phyloP scores from a whole-genome alignment of 2,113 vertebrate genomes.

The Bettongia penicillata region DNA sequence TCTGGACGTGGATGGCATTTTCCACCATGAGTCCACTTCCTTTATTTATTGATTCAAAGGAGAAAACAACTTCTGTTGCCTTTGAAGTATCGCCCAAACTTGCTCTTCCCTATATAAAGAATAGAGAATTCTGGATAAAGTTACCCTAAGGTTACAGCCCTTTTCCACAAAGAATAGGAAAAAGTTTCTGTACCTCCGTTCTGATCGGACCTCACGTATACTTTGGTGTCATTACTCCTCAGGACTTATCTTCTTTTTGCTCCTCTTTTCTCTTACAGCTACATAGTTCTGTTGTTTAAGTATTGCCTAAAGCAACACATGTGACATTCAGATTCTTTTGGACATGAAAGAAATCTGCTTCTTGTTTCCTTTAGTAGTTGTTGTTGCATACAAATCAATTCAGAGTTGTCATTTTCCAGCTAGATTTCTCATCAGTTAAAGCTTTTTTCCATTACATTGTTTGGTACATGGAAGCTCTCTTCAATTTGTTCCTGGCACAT shows the following conservation, averaged over 20 bases:
- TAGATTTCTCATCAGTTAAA: constrained; percentile 40
- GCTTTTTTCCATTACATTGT: constrained; percentile 9
- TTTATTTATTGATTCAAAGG: neutral
- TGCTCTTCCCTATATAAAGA: neutral
- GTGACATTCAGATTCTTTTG: constrained; percentile 1
- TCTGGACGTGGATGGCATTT: no score
- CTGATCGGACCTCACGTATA: neutral
- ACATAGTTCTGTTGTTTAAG: constrained; percentile 42
- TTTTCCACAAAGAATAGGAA: neutral
- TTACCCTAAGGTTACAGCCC: neutral
- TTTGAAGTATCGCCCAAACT: neutral
- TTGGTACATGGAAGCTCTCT: constrained; percentile 23
- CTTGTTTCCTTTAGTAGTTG: constrained; percentile 37
- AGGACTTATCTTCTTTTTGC: constrained; percentile 24
- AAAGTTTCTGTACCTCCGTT: neutral
- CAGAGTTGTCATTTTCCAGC: constrained; percentile 55
- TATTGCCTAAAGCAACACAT: constrained; percentile 43
- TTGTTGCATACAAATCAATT: constrained; percentile 41
- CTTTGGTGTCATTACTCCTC: neutral
- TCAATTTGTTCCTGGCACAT: constrained; percentile 42
- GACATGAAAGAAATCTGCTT: constrained; percentile 48
- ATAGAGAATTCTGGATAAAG: neutral
- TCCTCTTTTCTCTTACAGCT: constrained; percentile 21
- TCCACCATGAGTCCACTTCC: no score
- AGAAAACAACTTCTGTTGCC: neutral